These are phyloP conservation scores for Halcyon senegalensis DNA, from an alignment of 2,113 vertebrate genomes.

Conservation along the genomic window DNA sequence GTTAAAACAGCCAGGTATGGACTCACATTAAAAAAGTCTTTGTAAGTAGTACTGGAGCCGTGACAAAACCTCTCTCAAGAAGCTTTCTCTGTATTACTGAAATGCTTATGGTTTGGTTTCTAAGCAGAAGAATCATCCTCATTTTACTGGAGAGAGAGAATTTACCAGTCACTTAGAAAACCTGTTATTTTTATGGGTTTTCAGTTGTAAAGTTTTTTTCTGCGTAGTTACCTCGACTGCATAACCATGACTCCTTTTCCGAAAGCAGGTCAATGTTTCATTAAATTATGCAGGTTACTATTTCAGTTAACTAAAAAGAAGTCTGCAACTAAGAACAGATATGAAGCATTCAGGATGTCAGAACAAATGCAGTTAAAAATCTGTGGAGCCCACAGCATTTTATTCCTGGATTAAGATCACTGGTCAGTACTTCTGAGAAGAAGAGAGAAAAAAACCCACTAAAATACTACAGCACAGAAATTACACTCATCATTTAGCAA, in stretches of 20 bases:
- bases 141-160: background rate
- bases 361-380: background rate
- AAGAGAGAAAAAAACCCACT: background rate
- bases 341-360: background rate
- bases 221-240: background rate
- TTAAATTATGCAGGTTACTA: background rate
- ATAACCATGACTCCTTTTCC: background rate
- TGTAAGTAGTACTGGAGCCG: background rate
- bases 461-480: background rate
- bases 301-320: background rate
- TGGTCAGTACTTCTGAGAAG: background rate
- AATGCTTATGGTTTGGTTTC: background rate
- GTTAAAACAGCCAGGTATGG: background rate
- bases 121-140: background rate
- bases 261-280: background rate
- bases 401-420: background rate
- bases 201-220: background rate
- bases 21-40: background rate
- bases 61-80: background rate
- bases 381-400: background rate
- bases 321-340: background rate
- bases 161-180: background rate
- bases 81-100: background rate
- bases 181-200: background rate
- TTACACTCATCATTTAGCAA: background rate